phyloP scores from a whole-genome alignment of 92 coral and sea anemone genomes.

The Porites rus region DNA sequence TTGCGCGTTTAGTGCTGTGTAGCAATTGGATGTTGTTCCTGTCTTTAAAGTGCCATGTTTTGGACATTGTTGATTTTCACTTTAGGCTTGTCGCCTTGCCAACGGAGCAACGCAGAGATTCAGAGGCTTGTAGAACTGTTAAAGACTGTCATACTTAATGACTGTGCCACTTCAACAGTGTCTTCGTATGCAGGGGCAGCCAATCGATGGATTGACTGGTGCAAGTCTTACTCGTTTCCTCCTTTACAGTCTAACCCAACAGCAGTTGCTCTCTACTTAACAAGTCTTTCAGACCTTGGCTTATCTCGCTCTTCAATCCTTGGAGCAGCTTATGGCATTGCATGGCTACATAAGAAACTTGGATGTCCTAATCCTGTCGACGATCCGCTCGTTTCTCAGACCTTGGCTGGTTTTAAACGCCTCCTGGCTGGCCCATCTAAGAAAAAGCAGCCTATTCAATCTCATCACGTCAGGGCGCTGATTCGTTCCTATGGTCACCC shows the following conservation, averaged over 20 bases:
- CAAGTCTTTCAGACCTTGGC: conserved; percentile 41
- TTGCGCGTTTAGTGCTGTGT: too few relatives aligned
- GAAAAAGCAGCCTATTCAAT: conserved; percentile 49
- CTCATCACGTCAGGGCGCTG: conserved; percentile 61
- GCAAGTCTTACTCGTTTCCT: conserved; percentile 27
- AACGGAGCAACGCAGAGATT: too few relatives aligned
- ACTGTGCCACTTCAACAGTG: conserved; percentile 41
- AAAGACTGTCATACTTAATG: too few relatives aligned
- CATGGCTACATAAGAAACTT: conserved; percentile 62
- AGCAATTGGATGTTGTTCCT: too few relatives aligned
- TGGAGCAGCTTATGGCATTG: conserved; percentile 51
- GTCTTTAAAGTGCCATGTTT: too few relatives aligned
- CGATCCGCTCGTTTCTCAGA: neutral
- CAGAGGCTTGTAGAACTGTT: too few relatives aligned
- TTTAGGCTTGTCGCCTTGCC: too few relatives aligned
- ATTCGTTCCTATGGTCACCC: conserved; percentile 52
- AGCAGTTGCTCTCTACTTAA: conserved; percentile 55
- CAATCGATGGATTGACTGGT: conserved; percentile 63
- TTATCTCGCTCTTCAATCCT: conserved; percentile 46
- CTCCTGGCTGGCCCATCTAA: conserved; percentile 56
- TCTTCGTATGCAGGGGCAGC: conserved; percentile 50
- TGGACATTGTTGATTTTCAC: too few relatives aligned
- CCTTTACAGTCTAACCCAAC: conserved; percentile 49
- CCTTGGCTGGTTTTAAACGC: conserved; percentile 54
- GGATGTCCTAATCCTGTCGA: conserved; percentile 2